Conservation (phyloP, 2,113 vertebrate genomes). For the Ceuthmochares aereus region DNA sequence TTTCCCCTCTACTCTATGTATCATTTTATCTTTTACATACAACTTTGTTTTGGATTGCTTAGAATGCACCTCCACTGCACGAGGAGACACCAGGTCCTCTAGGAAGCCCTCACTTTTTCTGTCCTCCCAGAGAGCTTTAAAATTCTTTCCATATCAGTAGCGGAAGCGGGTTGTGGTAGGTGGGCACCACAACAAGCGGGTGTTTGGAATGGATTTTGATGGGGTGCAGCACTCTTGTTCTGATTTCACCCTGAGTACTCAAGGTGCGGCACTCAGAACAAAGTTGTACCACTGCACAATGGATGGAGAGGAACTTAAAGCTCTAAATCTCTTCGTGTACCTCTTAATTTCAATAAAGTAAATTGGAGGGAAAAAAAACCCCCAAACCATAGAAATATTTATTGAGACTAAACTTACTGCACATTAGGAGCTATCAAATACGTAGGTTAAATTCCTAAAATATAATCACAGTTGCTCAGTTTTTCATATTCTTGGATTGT, state of each 20-base stretch:
- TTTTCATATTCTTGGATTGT: background rate
- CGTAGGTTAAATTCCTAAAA: background rate
- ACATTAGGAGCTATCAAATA: background rate
- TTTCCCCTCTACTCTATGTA: background rate
- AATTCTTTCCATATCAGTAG: background rate
- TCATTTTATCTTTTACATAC: background rate
- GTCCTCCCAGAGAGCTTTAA: background rate
- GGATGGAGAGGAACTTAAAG: accelerated
- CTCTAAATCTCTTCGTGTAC: background rate
- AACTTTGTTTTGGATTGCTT: background rate
- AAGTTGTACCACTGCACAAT: background rate
- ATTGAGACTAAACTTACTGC: background rate
- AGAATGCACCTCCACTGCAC: background rate
- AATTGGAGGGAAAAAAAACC: background rate
- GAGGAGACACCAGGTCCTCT: background rate
- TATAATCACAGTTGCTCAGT: accelerated
- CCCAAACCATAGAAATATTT: background rate
- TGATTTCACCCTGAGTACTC: background rate
- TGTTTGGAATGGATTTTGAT: background rate
- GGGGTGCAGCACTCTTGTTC: background rate
- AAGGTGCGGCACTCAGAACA: background rate
- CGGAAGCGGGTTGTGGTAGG: accelerated
- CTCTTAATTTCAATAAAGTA: background rate
- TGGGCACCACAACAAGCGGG: background rate
- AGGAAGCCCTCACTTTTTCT: background rate